Evolutionary conservation across 2,113 vertebrate genomes (phyloP).

Genomic region (Desmodus rotundus): DNA sequence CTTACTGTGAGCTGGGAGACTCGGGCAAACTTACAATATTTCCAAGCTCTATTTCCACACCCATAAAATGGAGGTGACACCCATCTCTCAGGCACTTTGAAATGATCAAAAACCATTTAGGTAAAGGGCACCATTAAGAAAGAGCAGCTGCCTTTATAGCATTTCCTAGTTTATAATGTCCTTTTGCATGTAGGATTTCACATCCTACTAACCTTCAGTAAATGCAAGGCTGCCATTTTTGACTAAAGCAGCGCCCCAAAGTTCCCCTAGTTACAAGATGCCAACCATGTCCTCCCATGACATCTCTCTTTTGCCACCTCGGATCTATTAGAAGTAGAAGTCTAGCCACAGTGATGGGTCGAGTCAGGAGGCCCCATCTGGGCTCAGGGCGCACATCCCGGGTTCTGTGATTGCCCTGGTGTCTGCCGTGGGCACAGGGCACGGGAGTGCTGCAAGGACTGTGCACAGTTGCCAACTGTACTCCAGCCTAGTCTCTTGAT

Average conservation of each 20-base stretch:
- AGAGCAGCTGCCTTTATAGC: neutral
- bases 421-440: neutral
- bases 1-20: neutral
- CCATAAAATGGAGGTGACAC: neutral
- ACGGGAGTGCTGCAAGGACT: neutral
- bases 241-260: neutral
- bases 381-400: neutral
- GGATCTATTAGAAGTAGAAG: neutral
- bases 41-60: neutral
- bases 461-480: neutral
- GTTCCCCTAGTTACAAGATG: neutral
- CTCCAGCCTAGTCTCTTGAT: neutral
- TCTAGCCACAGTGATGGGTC: neutral
- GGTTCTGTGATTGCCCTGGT: neutral
- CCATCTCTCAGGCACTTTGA: neutral
- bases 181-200: neutral
- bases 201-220: neutral
- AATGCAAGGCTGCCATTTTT: neutral
- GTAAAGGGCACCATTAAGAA: neutral
- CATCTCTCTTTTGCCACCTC: neutral
- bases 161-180: neutral
- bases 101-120: neutral
- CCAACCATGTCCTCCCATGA: neutral
- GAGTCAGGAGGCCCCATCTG: neutral
- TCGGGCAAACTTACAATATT: neutral